Base-by-base conservation (phyloP, 30 jellyfish, hydroid and myxozoan species). In the Chrysaora quinquecirrha region DNA sequence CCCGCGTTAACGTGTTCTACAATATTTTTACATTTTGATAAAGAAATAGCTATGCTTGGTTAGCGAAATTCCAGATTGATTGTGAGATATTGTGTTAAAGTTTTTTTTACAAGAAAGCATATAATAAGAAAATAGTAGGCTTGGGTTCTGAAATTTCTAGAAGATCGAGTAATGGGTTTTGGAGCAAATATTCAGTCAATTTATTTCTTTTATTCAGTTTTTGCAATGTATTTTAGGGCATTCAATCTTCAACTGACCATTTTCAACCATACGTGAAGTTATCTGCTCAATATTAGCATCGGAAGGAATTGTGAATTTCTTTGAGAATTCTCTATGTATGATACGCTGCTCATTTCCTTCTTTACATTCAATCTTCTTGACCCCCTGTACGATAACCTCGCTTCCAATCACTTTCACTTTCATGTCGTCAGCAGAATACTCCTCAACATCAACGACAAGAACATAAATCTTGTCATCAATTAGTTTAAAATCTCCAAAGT, bases 361-460 rank as follows among this genome's bases (percentile, higher is more conserved):
- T 19, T 38, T 84, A 4, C 31, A 16, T 35, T 72, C 93, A 48
- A 71, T 78, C 52, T 71, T 74, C 69, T 73, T 78, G 66, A 60
- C 28, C 97, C n/a, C 95, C 31, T 73, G 49, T 22, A 90, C 84
- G 0, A 71, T 30, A 11, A 90, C 52, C 78, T 90, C 97, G 6
- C 75, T 65, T 23, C 96, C 96, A 34, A 50, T 33, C 10, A 90
- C 96, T 61, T 79, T 85, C 4, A 90, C 96, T 38, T 71, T 71
- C 84, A 90, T 62, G 33, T 90, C 96, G 22, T 90, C 88, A 22
- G 97, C 94, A 4, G 86, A 29, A 62, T 67, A 90, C 0, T 93
- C 93, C n/a, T 64, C 72, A 10, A 64, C 85, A 63, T 84, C 66
- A 47, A 90, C 89, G 11, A 66, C 19, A 1, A 90, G 79, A 12